Percentiles rank a stretch among this genome's conserved stretches.
phyloP scores from a whole-genome alignment of 2,113 vertebrate species.

The Turdus rufiventris region DNA sequence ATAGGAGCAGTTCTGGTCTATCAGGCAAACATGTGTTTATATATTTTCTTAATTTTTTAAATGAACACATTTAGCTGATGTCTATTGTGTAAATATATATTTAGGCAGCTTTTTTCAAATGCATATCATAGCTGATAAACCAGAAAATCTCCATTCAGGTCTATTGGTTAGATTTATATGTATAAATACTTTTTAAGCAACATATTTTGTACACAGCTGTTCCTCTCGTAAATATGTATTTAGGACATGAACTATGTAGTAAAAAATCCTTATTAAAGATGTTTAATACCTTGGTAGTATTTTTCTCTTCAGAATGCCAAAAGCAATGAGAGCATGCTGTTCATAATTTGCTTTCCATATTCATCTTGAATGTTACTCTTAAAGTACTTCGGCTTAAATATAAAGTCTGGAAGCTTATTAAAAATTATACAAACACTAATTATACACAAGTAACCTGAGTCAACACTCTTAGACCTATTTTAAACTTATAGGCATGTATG shows the following conservation, averaged over 20 bases:
- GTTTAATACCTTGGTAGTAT: constrained; percentile 61
- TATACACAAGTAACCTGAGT: background rate
- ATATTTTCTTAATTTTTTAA: constrained; percentile 70
- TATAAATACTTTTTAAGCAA: constrained; percentile 71
- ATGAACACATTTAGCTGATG: constrained; percentile 69
- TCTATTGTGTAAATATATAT: constrained; percentile 74
- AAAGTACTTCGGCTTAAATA: constrained; percentile 26
- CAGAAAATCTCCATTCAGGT: constrained; percentile 67
- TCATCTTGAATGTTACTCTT: background rate
- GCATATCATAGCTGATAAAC: constrained; percentile 70
- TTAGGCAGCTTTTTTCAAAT: constrained; percentile 72
- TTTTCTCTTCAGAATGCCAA: constrained; percentile 61
- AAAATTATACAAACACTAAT: background rate
- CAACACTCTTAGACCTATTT: background rate
- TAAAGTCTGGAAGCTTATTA: background rate
- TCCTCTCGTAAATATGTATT: constrained; percentile 69
- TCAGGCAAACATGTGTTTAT: constrained; percentile 64
- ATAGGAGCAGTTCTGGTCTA: constrained; percentile 55
- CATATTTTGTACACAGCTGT: constrained; percentile 70
- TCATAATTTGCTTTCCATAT: constrained; percentile 52
- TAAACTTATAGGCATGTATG: background rate
- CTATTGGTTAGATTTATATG: constrained; percentile 69
- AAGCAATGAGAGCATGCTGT: constrained; percentile 29
- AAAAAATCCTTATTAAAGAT: constrained; percentile 67
- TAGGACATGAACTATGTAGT: constrained; percentile 66